Percentiles rank a stretch among this genome's conserved stretches.
phyloP scores from a whole-genome alignment of 37 sponge, comb jelly and placozoan genomes.

The Geodia barretti region DNA sequence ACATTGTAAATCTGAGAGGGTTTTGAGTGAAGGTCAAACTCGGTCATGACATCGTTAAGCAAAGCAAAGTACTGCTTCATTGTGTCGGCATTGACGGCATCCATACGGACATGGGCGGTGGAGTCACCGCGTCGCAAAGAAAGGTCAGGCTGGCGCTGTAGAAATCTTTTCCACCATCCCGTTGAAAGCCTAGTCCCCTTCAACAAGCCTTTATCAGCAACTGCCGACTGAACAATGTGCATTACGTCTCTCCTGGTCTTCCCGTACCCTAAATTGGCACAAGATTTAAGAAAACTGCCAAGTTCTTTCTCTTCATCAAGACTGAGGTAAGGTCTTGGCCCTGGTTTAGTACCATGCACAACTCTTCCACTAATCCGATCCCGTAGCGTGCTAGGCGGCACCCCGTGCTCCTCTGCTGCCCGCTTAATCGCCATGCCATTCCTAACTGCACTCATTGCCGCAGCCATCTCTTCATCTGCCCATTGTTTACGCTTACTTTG shows the following conservation, averaged over 20 bases:
- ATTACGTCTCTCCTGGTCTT: conserved; percentile 48
- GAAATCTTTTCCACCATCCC: conserved; percentile 17
- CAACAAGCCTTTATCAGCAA: conserved; percentile 14
- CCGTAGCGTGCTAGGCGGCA: no score
- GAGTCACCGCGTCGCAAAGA: conserved; percentile 1
- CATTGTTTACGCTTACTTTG: no score
- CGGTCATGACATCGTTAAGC: conserved; percentile 9
- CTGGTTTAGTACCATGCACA: conserved; percentile 35
- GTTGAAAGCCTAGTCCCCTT: conserved; percentile 1
- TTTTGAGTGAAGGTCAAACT: conserved; percentile 9
- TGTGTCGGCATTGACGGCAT: conserved; percentile 16
- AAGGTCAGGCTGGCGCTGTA: neutral
- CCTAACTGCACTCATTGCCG: no score
- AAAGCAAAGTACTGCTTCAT: conserved; percentile 37
- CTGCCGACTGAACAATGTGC: conserved; percentile 18
- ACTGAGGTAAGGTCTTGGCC: conserved; percentile 37
- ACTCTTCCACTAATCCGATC: no score
- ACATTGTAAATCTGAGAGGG: conserved; percentile 31
- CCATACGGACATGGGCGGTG: conserved; percentile 9
- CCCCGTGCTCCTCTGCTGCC: no score
- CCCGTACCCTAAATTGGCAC: conserved; percentile 41
- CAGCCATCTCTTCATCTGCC: no score
- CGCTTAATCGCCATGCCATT: no score
- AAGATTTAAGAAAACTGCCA: conserved; percentile 24
- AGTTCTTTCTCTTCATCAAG: conserved; percentile 13